Evolutionary conservation across 1,140 invertebrate species (phyloP).

Genomic region (Lithobius niger): DNA sequence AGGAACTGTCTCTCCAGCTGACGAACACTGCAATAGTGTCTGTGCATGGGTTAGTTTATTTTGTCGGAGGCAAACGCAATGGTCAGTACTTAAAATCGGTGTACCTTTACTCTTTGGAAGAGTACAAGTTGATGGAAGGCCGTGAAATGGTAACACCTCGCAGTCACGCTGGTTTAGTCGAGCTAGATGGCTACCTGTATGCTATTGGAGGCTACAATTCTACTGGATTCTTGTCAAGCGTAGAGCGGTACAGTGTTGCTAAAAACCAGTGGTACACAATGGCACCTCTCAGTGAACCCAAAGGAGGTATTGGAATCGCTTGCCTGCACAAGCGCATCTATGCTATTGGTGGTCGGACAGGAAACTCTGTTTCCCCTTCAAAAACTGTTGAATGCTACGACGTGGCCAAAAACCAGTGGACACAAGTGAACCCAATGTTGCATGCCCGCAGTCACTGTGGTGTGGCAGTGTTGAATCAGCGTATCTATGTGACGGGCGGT

Average conservation of each 20-base stretch:
- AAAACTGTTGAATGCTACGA: conserved; percentile 9
- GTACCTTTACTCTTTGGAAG: not conserved
- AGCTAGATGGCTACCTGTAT: not conserved
- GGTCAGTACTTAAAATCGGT: not conserved
- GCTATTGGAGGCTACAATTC: conserved; percentile 7
- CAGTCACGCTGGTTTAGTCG: not conserved
- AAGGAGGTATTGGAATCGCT: conserved; percentile 4
- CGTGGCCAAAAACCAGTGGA: conserved; percentile 6
- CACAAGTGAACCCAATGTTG: not conserved
- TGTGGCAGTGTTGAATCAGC: not conserved
- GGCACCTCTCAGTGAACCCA: conserved; percentile 1
- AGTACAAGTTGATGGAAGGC: not conserved
- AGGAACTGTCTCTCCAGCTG: not conserved
- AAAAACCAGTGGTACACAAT: not conserved
- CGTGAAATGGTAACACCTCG: not conserved
- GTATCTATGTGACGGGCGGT: conserved; percentile 3
- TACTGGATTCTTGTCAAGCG: not conserved
- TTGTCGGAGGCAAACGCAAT: not conserved
- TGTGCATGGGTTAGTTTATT: not conserved
- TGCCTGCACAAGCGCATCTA: not conserved
- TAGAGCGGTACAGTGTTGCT: conserved; percentile 1
- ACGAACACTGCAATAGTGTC: not conserved
- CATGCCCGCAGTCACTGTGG: conserved; percentile 7
- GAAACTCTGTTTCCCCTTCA: not conserved
- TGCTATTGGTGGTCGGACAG: conserved; percentile 6